Evolutionary conservation across 2,113 vertebrate species (phyloP).

Genomic region (Abramis brama): DNA sequence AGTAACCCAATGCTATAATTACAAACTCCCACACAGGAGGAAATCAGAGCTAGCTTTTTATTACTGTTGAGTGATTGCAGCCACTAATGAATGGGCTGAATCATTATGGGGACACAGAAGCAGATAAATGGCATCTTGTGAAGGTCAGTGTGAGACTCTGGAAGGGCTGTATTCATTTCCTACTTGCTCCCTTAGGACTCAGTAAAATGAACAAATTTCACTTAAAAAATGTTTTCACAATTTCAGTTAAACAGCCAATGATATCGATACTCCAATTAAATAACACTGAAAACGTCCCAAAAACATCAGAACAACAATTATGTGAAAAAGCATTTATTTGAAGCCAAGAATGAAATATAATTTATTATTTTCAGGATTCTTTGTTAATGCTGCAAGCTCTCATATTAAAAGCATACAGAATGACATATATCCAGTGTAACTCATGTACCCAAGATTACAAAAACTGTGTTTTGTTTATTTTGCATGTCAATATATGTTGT

Average conservation of each 20-base stretch:
- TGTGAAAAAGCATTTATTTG: slow-evolving; percentile 13
- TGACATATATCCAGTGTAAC: background rate
- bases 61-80: slow-evolving; percentile 40
- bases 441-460: background rate
- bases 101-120: slow-evolving; percentile 56
- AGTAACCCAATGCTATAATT: slow-evolving; percentile 72
- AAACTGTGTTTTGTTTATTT: background rate
- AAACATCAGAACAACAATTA: background rate
- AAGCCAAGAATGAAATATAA: background rate
- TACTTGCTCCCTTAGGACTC: background rate
- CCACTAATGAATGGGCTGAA: slow-evolving; percentile 40
- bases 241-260: background rate
- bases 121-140: slow-evolving; percentile 16
- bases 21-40: slow-evolving; percentile 69
- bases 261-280: background rate
- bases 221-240: background rate
- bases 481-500: background rate
- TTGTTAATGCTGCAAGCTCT: background rate
- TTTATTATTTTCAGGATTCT: background rate
- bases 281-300: background rate
- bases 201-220: background rate
- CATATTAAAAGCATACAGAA: slow-evolving; percentile 1
- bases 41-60: slow-evolving; percentile 64
- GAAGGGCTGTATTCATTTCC: background rate
- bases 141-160: slow-evolving; percentile 17